Evolutionary conservation across 2,888 invertebrate species (phyloP).

Genomic region (Dynastes maya): DNA sequence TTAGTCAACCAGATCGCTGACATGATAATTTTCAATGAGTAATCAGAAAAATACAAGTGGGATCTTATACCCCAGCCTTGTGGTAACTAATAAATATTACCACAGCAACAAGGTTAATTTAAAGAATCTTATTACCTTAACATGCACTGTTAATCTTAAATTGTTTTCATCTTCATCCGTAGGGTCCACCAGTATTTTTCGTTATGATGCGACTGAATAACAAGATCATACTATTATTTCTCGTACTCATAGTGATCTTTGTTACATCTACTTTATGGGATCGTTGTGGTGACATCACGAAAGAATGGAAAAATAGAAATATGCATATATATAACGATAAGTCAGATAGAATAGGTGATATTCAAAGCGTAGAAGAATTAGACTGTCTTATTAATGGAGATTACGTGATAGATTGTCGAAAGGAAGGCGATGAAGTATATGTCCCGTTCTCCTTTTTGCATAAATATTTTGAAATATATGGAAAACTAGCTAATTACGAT

Average conservation of each 20-base stretch:
- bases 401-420: constrained; percentile 75
- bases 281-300: constrained; percentile 78
- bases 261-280: constrained; percentile 84
- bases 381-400: constrained; percentile 90
- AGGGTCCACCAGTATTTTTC: constrained; percentile 70
- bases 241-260: constrained; percentile 78
- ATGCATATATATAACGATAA: constrained; percentile 55
- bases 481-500: constrained; percentile 83
- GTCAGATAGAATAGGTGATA: constrained; percentile 64
- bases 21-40: constrained; percentile 61
- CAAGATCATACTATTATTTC: constrained; percentile 80
- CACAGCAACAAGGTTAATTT: constrained; percentile 63
- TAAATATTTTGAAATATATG: constrained; percentile 96
- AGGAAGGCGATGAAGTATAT: constrained; percentile 89
- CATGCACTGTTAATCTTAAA: constrained; percentile 20
- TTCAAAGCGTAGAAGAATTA: constrained; percentile 77
- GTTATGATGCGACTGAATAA: constrained; percentile 87
- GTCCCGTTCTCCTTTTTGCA: constrained; percentile 94
- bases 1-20: constrained; percentile 43
- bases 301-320: constrained; percentile 54
- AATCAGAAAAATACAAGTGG: constrained; percentile 60
- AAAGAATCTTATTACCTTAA: constrained; percentile 9
- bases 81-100: constrained; percentile 65
- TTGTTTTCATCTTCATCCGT: constrained; percentile 55
- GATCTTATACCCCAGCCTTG: constrained; percentile 58